Base-by-base conservation (phyloP, 2,113 vertebrate species). In the Neopipo cinnamomea region DNA sequence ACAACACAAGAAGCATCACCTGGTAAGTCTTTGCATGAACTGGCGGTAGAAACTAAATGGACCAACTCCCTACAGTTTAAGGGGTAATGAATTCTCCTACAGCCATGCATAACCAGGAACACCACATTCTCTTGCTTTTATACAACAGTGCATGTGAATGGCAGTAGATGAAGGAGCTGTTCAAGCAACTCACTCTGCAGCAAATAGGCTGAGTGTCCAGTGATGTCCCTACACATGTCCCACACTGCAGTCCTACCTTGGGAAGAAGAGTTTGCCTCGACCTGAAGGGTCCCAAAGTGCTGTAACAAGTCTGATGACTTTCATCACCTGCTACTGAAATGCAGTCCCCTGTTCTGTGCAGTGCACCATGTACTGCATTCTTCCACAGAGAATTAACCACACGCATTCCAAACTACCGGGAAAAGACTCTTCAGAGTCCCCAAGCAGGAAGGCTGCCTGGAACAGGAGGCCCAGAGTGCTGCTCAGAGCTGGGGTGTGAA, bases 211-310 rank as follows among this genome's bases (percentile, higher is more conserved):
- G 55, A 16, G 37, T 3, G 47, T 17, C 37, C 62, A 77, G 52
- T 1, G 3, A 31, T 37, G 77, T 93, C 95, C 91, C 96, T 87
- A 86, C 84, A 96, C 93, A 94, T 18, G 58, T 88, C 84, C 82
- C 68, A 16, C 50, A 78, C 7, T 35, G 62, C 65, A 74, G 49
- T 35, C 71, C 53, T 75, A 63, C 61, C 30, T 63, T 31, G 46
- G 53, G 56, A 91, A 92, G 73, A 75, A 83, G 55, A 56, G 14
- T 39, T 24, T 80, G 83, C 94, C 88, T 97, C 24, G 11, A 67
- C 52, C 74, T 53, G 97, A 98, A 98, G 97, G 97, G 97, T 98
- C 97, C 97, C 97, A 82, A 95, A 97, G 96, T 97, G 97, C 96
- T 97, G 91, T 89, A 78, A 58, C 12, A 62, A 84, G 76, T 41